Evolutionary conservation across 2,113 vertebrate species (phyloP).

Genomic region (Silurus glanis): DNA sequence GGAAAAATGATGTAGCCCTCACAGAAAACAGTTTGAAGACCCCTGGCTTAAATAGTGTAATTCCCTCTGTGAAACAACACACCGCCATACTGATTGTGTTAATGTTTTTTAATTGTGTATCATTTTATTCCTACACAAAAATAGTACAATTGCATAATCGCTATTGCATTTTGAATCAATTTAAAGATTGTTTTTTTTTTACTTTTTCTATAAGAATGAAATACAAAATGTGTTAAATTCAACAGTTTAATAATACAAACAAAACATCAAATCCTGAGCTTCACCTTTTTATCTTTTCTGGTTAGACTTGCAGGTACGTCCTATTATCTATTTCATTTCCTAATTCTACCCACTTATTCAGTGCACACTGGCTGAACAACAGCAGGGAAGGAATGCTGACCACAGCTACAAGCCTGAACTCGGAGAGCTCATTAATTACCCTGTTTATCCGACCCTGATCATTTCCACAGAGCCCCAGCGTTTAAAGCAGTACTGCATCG

Average conservation of each 20-base stretch:
- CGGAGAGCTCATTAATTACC: slow-evolving; percentile 37
- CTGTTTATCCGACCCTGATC: background rate
- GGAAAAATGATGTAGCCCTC: no score
- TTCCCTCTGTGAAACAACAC: background rate
- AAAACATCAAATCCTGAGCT: background rate
- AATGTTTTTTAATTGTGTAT: background rate
- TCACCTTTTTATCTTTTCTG: background rate
- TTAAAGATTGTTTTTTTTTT: background rate
- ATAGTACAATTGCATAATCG: background rate
- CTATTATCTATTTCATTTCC: background rate
- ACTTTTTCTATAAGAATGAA: background rate
- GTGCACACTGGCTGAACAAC: background rate
- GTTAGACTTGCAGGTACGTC: background rate
- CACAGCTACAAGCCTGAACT: background rate
- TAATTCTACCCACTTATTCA: background rate
- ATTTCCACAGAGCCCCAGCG: slow-evolving; percentile 4
- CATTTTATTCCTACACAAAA: background rate
- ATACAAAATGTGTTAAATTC: background rate
- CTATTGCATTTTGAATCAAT: no score
- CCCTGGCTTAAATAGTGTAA: background rate
- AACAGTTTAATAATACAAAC: background rate
- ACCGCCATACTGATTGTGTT: background rate
- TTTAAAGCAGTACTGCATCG: slow-evolving; percentile 9
- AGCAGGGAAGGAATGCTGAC: slow-evolving; percentile 21
- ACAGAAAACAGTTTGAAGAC: no score